Percentiles rank a stretch among this genome's conserved stretches.
Conservation (phyloP, 2,797 vertebrate species). For the Paguma larvata region DNA sequence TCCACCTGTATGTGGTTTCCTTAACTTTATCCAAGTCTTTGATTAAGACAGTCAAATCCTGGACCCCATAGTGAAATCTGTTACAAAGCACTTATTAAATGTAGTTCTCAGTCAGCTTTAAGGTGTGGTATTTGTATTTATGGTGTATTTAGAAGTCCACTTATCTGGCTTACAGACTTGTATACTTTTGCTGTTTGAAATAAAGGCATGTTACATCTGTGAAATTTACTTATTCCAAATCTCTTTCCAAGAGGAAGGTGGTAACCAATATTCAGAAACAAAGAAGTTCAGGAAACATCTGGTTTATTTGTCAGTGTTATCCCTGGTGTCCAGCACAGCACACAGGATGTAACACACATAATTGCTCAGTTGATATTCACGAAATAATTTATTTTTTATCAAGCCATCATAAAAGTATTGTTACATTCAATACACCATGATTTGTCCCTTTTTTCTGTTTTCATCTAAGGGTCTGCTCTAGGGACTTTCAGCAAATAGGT, state of each 20-base stretch:
- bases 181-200: background rate
- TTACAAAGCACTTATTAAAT: background rate
- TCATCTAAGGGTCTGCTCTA: background rate
- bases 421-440: background rate
- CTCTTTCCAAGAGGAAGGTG: background rate
- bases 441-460: background rate
- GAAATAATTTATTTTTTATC: background rate
- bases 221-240: background rate
- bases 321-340: background rate
- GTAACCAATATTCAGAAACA: conserved; percentile 16
- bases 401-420: background rate
- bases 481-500: background rate
- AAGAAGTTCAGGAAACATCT: background rate
- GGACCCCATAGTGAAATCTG: background rate
- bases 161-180: background rate
- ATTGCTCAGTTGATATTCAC: background rate
- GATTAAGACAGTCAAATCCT: background rate
- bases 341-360: background rate
- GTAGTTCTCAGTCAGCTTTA: background rate
- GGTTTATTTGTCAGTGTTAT: background rate
- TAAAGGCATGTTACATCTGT: background rate
- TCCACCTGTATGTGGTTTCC: background rate
- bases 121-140: background rate
- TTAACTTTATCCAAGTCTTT: conserved; percentile 42
- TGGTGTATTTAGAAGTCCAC: background rate